phyloP scores from a whole-genome alignment of 2,888 invertebrate genomes.

The Drosophila kuntzei region DNA sequence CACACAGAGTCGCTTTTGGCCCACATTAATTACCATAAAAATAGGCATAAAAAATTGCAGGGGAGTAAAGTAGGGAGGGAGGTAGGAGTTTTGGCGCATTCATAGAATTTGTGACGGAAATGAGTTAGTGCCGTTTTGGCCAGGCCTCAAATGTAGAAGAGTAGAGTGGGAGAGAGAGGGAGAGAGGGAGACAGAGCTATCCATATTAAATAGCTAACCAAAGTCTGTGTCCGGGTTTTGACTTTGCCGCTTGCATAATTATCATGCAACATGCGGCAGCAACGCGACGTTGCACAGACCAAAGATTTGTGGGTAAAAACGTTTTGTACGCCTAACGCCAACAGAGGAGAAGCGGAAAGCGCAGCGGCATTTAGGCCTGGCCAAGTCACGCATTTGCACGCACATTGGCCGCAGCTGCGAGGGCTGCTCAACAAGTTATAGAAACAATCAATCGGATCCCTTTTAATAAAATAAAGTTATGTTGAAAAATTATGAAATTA shows the following conservation, averaged over 20 bases:
- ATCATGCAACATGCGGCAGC: conserved; percentile 69
- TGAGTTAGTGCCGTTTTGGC: conserved; percentile 74
- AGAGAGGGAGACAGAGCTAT: neutral
- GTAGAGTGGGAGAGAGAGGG: neutral
- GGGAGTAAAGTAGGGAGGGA: neutral
- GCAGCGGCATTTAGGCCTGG: conserved; percentile 4
- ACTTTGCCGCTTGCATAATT: conserved; percentile 72
- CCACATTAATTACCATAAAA: conserved; percentile 79
- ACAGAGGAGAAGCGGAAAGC: neutral
- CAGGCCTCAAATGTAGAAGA: conserved; percentile 33
- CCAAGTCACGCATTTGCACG: conserved; percentile 16
- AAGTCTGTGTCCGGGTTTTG: conserved; percentile 34
- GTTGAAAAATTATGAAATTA: too few species aligned
- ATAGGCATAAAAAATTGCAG: conserved; percentile 49
- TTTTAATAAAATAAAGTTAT: too few species aligned
- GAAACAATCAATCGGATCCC: too few species aligned
- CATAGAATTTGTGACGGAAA: conserved; percentile 79
- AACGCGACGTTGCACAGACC: conserved; percentile 10
- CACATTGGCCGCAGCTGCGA: conserved; percentile 20
- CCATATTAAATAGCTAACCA: conserved; percentile 4
- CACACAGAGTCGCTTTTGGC: conserved; percentile 36
- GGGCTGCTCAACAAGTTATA: conserved; percentile 17
- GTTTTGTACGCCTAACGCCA: conserved; percentile 23
- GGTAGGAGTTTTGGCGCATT: conserved; percentile 43
- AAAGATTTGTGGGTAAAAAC: conserved; percentile 34